Base-by-base conservation (phyloP, 1,140 invertebrate genomes). In the Macrostomum lignano region DNA sequence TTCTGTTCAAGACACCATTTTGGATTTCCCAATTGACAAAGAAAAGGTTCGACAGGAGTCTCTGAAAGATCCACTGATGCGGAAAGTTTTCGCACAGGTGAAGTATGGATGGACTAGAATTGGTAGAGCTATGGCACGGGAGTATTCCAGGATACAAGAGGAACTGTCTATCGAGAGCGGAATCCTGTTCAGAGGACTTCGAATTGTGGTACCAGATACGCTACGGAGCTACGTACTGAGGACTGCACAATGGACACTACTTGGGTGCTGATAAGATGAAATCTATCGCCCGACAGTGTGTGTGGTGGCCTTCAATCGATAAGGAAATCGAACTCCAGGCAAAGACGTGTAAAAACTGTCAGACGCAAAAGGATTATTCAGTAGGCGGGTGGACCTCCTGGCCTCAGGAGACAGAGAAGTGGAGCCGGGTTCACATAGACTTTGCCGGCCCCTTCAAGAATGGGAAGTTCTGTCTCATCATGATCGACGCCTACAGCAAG, bases 231-330 rank as follows among this genome's bases (percentile, higher is more conserved):
- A 38, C 26, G 40, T 60, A 2, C 34, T 60, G 3, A 28, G 40
- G 50, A 35, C 41, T 61, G n/a, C 60, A 64, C 41, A 30, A 33
- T n/a, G 52, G 48, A 2, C 63, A n/a, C n/a, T n/a, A 65, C 41
- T 49, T 49, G 3, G 60, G 62, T 4, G 52, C 63, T 10, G 49
- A 49, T 1, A 45, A 42, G 0, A 66, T 65, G 59, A 66, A 66
- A 42, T 39, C 45, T 3, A 25, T 62, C 11, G 44, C 64, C 2
- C 31, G 60, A 10, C 40, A 40, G 3, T 57, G 63, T 40, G 47
- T 63, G 3, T 65, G 55, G 54, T 65, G 57, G 60, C 49, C 48
- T 5, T 41, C 42, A 2, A 48, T 63, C 0, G 54, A 65, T 37
- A 15, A 38, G 15, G 49, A 58, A 11, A 56, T 63, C 15, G 46